Evolutionary conservation across 64 coral and sea anemone species (phyloP), one percentile per base, ranked within the genome.

Genomic region (Actinia equina): DNA sequence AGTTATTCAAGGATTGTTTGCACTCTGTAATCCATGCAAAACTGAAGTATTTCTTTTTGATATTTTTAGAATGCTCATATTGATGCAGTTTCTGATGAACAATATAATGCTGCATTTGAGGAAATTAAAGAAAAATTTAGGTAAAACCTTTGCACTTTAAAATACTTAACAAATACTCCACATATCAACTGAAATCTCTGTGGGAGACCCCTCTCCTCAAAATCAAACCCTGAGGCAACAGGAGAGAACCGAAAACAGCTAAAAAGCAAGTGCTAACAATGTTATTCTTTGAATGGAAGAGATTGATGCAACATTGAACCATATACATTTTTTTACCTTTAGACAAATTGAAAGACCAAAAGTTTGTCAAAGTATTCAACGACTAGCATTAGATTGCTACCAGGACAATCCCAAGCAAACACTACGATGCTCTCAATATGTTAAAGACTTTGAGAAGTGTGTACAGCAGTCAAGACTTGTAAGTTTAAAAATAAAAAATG

Each of bases 101-200:
- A 96, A 51, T 96, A 93, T 84, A 89, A 96, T 82, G 55, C 86
- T 78, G 94, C 94, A 23, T 85, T 96, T 17, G 88, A 96, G 88
- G 91, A 96, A 85, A 76, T 92, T 5, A 87, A 87, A 44, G 77
- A 84, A 85, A 96, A 96, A 79, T 96, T 96, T 51, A 93, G 94
- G 94, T 93, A 88, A 22, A 51, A 17, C n/a, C 46, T 1, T 8
- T 49, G 46, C 46, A 49, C 46, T 8, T 49, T n/a, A n/a, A n/a
- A n/a, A n/a, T n/a, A 6, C 4, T 49, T 49, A 49, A 6, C 46
- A 49, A 49, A 49, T 49, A 2, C 46, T 49, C 4, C 7, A 49
- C 46, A 49, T 49, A 4, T 49, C 46, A 49, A 8, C 46, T 49
- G 46, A 49, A 49, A 49, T 6, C 4, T 49, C 46, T 49, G 55